Percentiles rank a stretch among this genome's conserved stretches.
Evolutionary conservation across 2,888 invertebrate species (phyloP).

Genomic region (Erebia palarica): DNA sequence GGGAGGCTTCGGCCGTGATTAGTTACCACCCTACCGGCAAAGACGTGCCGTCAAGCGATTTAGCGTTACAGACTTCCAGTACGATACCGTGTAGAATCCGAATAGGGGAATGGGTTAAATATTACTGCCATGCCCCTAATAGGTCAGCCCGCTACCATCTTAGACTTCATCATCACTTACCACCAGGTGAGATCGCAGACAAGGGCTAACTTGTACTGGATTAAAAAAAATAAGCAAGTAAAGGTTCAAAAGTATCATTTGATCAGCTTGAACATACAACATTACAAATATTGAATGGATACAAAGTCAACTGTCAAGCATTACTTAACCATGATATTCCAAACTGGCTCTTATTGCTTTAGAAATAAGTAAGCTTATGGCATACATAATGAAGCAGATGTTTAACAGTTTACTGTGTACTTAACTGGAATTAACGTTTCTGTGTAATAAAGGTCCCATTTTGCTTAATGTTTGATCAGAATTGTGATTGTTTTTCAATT

Average conservation of each 20-base stretch:
- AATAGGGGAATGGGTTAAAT: too few species aligned
- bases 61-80: too few species aligned
- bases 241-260: slow-evolving; percentile 44
- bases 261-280: slow-evolving; percentile 49
- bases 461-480: slow-evolving; percentile 8
- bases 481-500: slow-evolving; percentile 12
- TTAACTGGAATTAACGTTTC: slow-evolving; percentile 15
- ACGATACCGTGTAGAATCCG: too few species aligned
- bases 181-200: too few species aligned
- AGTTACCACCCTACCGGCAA: too few species aligned
- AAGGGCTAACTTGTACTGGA: too few species aligned
- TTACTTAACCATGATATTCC: neutral
- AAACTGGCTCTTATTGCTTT: neutral
- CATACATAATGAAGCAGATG: neutral
- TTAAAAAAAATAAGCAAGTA: too few species aligned
- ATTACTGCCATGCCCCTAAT: too few species aligned
- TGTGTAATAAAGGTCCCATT: slow-evolving; percentile 14
- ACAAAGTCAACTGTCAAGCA: slow-evolving; percentile 11
- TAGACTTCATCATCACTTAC: too few species aligned
- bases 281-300: slow-evolving; percentile 51
- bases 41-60: too few species aligned
- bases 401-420: slow-evolving; percentile 14
- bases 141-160: too few species aligned
- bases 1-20: too few species aligned
- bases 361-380: neutral